Evolutionary conservation across 2,113 vertebrate genomes (phyloP), one percentile per base, ranked within the genome.

Genomic region (Symphodus melops): DNA sequence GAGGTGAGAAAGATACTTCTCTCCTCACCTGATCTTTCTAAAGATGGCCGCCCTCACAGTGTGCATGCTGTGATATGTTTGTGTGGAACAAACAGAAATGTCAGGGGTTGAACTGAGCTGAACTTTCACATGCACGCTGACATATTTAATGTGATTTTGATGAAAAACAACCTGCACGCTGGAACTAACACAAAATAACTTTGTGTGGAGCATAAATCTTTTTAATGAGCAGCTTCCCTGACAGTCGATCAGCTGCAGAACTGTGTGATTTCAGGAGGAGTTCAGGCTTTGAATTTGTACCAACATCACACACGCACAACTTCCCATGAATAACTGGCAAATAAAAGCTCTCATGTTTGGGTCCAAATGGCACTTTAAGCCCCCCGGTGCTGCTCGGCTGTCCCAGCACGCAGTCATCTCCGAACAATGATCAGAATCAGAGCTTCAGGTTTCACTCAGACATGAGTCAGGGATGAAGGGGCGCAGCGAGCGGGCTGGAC

Each of bases 381-480:
- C 79, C 28, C 72, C 68, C 49, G 65, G 66, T 73, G 68, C 81
- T 71, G 58, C 53, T 72, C 44, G 9, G 56, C 63, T 64, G 61
- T 72, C 69, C 58, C 61, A 61, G 49, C 21, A 42, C 56, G 57
- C 64, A 77, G 46, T 91, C 88, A 88, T 72, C 66, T 56, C 71
- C 75, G 59, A 91, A 92, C 83, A 81, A 89, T 89, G 85, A 91
- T 86, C 83, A 87, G 77, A 83, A 89, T 77, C 67, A 64, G 10
- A 86, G 81, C 91, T 52, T 96, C 91, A 66, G 87, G 92, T 96
- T 96, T 95, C 95, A 81, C 56, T 11, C 21, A 68, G 78, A 77
- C 82, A 72, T 85, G 82, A 84, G 75, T 94, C 81, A 82, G 68
- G 41, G 62, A 65, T 58, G 68, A 70, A 42, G 41, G 21, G 72